phyloP scores from a whole-genome alignment of 2,113 vertebrate genomes.

The Amia ocellicauda region DNA sequence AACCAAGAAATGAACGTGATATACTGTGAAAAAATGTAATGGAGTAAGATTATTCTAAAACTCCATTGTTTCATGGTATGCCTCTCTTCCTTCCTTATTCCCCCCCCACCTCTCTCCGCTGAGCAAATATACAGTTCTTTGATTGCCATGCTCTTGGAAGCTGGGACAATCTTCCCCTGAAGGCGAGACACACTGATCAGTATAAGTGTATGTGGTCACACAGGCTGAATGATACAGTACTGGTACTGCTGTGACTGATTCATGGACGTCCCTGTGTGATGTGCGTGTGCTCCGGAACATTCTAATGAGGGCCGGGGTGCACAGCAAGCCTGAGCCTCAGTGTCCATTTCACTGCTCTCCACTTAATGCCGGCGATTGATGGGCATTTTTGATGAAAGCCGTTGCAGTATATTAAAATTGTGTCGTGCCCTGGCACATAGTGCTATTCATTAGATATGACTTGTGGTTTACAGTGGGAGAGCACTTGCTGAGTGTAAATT shows the following conservation, averaged over 20 bases:
- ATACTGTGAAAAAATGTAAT: too few species aligned
- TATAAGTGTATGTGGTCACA: not conserved
- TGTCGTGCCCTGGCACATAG: not conserved
- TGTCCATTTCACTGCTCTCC: not conserved
- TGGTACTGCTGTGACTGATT: not conserved
- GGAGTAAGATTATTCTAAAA: too few species aligned
- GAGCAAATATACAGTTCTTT: not conserved
- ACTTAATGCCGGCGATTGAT: too few species aligned
- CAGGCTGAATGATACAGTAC: not conserved
- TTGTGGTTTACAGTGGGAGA: not conserved
- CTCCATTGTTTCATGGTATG: too few species aligned
- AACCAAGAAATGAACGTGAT: too few species aligned
- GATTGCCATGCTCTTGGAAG: not conserved
- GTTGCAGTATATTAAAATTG: not conserved
- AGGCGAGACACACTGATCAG: not conserved
- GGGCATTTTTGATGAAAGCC: not conserved
- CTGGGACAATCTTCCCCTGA: not conserved
- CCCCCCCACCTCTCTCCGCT: too few species aligned
- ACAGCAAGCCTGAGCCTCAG: not conserved
- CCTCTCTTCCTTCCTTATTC: too few species aligned
- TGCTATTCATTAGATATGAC: not conserved
- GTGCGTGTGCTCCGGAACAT: not conserved
- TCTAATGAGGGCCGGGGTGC: not conserved
- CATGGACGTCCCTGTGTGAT: not conserved
- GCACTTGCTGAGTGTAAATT: not conserved